These are phyloP conservation scores for Amphiprion percula DNA, from an alignment of 2,113 vertebrate species.

Conservation along the genomic window DNA sequence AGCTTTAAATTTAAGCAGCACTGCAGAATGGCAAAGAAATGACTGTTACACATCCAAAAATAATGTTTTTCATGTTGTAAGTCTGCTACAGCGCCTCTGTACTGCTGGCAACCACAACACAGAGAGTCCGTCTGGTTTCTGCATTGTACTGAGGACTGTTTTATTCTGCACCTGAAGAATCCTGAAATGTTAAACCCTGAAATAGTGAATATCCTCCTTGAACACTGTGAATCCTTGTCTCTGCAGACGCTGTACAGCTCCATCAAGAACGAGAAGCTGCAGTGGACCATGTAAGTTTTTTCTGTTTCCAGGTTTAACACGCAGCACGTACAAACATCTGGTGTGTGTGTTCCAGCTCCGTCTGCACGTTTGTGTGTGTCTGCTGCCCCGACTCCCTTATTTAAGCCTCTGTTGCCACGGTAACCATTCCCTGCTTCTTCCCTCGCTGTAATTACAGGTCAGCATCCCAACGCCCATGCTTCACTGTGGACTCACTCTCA, in stretches of 20 bases:
- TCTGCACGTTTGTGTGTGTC: background rate
- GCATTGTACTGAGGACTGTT: too few relatives aligned
- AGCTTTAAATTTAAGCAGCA: too few relatives aligned
- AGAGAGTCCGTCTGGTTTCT: too few relatives aligned
- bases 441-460: conserved; percentile 82
- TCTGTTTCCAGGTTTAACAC: conserved; percentile 5
- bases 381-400: conserved; percentile 51
- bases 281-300: conserved; percentile 97
- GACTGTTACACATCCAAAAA: too few relatives aligned
- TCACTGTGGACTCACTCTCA: conserved; percentile 35
- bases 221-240: conserved; percentile 31
- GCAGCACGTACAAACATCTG: background rate
- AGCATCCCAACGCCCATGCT: conserved; percentile 51
- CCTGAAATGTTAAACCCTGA: too few relatives aligned
- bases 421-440: conserved; percentile 71
- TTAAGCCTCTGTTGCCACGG: conserved; percentile 79
- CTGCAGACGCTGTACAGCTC: conserved; percentile 93
- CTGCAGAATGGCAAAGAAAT: too few relatives aligned
- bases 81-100: too few relatives aligned
- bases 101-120: too few relatives aligned
- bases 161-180: too few relatives aligned
- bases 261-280: conserved; percentile 98
- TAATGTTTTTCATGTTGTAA: too few relatives aligned
- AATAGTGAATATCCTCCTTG: too few relatives aligned
- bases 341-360: background rate